Evolutionary conservation across 1,140 invertebrate genomes (phyloP).

Genomic region (Euborellia annulipes): DNA sequence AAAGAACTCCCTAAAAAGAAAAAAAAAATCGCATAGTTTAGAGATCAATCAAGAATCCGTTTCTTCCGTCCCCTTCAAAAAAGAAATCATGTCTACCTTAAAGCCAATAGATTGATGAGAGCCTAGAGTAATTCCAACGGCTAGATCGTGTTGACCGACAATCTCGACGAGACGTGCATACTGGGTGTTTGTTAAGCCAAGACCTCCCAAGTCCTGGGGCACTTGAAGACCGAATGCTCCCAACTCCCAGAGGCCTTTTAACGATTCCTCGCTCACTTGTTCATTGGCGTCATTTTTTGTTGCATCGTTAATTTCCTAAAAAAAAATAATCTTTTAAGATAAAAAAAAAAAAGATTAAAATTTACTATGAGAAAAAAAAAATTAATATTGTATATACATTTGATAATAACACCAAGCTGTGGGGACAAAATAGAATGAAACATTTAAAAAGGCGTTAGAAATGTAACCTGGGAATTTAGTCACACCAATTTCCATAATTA

Average conservation of each 20-base stretch:
- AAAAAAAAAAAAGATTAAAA: no score
- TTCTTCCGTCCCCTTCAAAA: background rate
- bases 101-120: conserved; percentile 88
- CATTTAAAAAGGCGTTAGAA: no score
- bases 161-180: conserved; percentile 85
- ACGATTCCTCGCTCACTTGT: conserved; percentile 44
- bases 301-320: conserved; percentile 65
- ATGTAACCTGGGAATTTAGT: no score
- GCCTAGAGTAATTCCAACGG: conserved; percentile 72
- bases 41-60: conserved; percentile 1
- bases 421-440: no score
- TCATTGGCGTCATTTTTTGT: conserved; percentile 54
- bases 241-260: conserved; percentile 70
- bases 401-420: no score
- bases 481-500: no score
- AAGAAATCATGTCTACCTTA: conserved; percentile 44
- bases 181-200: conserved; percentile 82
- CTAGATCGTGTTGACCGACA: conserved; percentile 74
- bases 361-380: no score
- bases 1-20: conserved; percentile 63
- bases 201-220: conserved; percentile 60
- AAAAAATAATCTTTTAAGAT: no score
- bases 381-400: no score
- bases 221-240: conserved; percentile 88
- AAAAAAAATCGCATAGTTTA: background rate